A percentile compares a stretch with the other conserved stretches of the same genome.
Evolutionary conservation across 92 coral and sea anemone species (phyloP).

Genomic region (Nematostella vectensis): DNA sequence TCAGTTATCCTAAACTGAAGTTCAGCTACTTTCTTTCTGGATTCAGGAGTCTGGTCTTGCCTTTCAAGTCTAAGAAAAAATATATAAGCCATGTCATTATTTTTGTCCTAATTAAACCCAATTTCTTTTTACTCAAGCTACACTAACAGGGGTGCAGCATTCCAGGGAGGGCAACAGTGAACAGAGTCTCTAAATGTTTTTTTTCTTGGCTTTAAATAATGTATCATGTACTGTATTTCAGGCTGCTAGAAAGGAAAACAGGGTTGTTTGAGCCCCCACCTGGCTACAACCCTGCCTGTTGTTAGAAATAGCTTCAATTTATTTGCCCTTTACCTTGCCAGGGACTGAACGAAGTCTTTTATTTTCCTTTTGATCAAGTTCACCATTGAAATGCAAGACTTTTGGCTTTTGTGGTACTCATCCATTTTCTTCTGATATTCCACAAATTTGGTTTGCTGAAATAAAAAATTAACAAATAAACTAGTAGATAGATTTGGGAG

Average conservation of each 20-base stretch:
- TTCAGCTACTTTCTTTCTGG: constrained; percentile 35
- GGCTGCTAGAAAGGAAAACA: no score
- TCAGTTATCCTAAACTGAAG: constrained; percentile 49
- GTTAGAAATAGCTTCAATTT: no score
- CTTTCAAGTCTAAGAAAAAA: constrained; percentile 33
- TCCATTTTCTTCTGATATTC: constrained; percentile 85
- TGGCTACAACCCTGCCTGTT: no score
- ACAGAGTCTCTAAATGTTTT: no score
- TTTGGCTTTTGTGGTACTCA: constrained; percentile 78
- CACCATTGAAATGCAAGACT: constrained; percentile 55
- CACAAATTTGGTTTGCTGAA: constrained; percentile 60
- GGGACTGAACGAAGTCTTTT: constrained; percentile 59
- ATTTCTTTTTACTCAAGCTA: background rate
- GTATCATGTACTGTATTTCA: no score
- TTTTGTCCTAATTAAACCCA: background rate
- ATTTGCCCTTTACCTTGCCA: constrained; percentile 41
- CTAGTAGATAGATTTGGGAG: background rate
- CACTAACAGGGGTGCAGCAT: no score
- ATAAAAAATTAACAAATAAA: background rate
- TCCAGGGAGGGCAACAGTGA: no score
- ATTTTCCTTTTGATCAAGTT: constrained; percentile 71
- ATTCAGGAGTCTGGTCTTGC: constrained; percentile 37
- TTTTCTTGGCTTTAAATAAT: no score
- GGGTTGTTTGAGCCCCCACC: no score
- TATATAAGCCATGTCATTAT: background rate